A percentile compares a stretch with the other conserved stretches of the same genome.
Evolutionary conservation across 2,113 vertebrate species (phyloP).

Genomic region (Osmerus eperlanus): DNA sequence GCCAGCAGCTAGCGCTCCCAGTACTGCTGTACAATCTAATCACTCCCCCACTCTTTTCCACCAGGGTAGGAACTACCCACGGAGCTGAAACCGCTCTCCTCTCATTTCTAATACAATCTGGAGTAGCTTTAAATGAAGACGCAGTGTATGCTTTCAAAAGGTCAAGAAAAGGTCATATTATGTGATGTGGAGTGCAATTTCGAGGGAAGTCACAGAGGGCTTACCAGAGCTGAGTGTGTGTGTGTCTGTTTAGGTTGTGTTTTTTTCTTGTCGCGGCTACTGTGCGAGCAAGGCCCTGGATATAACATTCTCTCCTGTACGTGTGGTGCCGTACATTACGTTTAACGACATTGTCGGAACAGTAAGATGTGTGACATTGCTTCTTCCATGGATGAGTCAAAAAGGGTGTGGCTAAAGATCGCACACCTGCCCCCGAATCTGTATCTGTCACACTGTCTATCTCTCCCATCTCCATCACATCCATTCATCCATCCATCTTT

Average conservation of each 20-base stretch:
- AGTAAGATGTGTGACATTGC: too few relatives aligned
- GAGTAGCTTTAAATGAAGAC: not conserved
- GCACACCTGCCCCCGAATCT: too few relatives aligned
- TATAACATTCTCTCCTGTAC: too few relatives aligned
- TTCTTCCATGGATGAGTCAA: too few relatives aligned
- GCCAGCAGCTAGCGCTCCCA: not conserved
- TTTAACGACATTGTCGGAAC: too few relatives aligned
- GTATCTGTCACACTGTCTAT: too few relatives aligned
- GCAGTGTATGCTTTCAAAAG: not conserved
- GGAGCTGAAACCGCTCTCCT: not conserved
- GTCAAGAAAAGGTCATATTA: too few relatives aligned
- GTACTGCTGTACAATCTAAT: conserved; percentile 5
- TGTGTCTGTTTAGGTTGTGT: not conserved
- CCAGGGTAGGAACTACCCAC: not conserved
- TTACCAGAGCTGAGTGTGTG: too few relatives aligned
- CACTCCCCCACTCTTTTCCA: conserved; percentile 1
- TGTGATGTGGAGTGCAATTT: not conserved
- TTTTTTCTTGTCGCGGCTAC: not conserved
- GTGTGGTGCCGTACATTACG: too few relatives aligned
- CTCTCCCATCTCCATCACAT: too few relatives aligned
- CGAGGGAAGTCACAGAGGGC: not conserved
- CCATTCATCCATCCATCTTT: too few relatives aligned
- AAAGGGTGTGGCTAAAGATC: too few relatives aligned
- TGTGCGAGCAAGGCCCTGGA: not conserved
- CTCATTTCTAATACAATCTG: not conserved